Evolutionary conservation across 2,888 invertebrate species (phyloP).

Genomic region (Saturnia pavonia): DNA sequence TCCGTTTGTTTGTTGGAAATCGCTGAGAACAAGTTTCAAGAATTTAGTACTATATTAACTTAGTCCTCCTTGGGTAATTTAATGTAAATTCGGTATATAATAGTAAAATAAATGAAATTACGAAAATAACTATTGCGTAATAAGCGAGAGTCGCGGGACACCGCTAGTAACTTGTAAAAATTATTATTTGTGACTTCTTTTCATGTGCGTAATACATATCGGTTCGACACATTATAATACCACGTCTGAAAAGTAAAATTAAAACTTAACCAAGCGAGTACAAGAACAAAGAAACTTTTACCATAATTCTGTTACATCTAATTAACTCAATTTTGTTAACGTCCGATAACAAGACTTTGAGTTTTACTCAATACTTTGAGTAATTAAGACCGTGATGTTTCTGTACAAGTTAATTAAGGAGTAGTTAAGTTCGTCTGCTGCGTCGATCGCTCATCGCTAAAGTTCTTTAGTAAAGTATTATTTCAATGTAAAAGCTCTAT

Average conservation of each 20-base stretch:
- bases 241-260: neutral
- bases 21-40: too few relatives aligned
- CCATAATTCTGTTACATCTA: slow-evolving; percentile 9
- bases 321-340: slow-evolving; percentile 20
- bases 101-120: too few relatives aligned
- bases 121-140: too few relatives aligned
- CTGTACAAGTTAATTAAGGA: neutral
- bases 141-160: too few relatives aligned
- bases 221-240: neutral
- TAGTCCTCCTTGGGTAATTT: too few relatives aligned
- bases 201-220: neutral
- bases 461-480: neutral
- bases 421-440: neutral
- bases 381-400: slow-evolving; percentile 3
- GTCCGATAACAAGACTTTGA: slow-evolving; percentile 18
- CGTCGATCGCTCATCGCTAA: neutral
- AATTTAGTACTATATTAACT: too few relatives aligned
- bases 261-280: neutral
- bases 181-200: too few relatives aligned
- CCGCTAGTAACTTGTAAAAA: too few relatives aligned
- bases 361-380: slow-evolving; percentile 20
- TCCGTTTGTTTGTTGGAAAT: too few relatives aligned
- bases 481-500: neutral
- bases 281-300: neutral
- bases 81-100: too few relatives aligned